These are phyloP conservation scores for Drosophila pseudoobscura DNA, from an alignment of 1,140 invertebrate genomes.

Conservation along the genomic window DNA sequence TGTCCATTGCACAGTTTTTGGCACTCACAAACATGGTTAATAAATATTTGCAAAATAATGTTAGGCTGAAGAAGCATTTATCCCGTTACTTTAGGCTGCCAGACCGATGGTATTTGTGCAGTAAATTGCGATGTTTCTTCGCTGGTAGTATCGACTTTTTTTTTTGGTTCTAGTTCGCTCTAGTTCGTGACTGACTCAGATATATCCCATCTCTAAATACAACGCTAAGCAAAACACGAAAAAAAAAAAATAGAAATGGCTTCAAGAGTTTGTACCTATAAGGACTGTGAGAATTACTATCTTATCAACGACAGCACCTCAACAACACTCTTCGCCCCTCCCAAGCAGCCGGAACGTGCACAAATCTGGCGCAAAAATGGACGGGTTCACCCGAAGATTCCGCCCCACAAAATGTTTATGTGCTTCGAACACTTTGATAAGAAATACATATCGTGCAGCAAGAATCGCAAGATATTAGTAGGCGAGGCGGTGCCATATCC, in stretches of 20 bases:
- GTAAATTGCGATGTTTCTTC: too few relatives aligned
- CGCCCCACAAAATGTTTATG: conserved; percentile 38
- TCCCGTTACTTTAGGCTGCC: background rate
- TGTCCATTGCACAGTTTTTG: conserved; percentile 41
- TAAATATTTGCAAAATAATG: background rate
- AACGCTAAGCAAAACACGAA: conserved; percentile 1
- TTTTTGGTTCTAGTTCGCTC: too few relatives aligned
- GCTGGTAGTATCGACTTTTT: too few relatives aligned
- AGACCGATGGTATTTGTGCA: background rate
- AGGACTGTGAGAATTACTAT: conserved; percentile 60
- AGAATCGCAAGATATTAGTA: conserved; percentile 55
- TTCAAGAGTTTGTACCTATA: conserved; percentile 60
- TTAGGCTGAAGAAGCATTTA: background rate
- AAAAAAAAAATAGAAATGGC: conserved; percentile 34
- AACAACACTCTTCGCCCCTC: conserved; percentile 62
- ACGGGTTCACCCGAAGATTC: conserved; percentile 50
- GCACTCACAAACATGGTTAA: conserved; percentile 43
- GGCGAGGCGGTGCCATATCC: conserved; percentile 61
- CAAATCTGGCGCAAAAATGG: conserved; percentile 57
- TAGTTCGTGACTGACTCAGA: background rate
- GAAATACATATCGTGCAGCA: conserved; percentile 49
- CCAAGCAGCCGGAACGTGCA: conserved; percentile 55
- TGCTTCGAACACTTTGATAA: conserved; percentile 75
- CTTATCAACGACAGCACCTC: conserved; percentile 5
- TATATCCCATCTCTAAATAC: conserved; percentile 10